Conservation (phyloP, 2,113 vertebrate genomes). For the Eulemur macaco region DNA sequence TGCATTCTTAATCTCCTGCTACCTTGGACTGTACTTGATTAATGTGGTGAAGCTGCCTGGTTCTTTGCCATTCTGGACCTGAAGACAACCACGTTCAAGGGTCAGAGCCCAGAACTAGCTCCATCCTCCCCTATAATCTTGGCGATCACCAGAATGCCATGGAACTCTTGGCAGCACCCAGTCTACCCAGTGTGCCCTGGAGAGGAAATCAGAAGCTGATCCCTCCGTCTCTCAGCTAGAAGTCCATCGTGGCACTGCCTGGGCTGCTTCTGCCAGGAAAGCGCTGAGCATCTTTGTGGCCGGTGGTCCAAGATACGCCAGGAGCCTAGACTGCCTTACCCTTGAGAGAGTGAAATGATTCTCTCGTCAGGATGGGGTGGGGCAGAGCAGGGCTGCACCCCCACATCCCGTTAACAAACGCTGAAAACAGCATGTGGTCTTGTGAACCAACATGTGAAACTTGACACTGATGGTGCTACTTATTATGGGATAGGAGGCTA, state of each 20-base stretch:
- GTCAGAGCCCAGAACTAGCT: neutral
- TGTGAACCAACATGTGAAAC: neutral
- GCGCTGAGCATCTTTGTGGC: neutral
- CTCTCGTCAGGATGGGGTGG: neutral
- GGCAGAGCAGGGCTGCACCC: too few species aligned
- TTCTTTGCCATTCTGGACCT: neutral
- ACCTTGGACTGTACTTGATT: neutral
- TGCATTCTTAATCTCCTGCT: neutral
- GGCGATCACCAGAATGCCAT: neutral
- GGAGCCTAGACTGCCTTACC: neutral
- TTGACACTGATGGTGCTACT: neutral
- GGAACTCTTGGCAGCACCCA: neutral
- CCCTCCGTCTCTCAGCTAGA: neutral
- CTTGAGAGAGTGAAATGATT: neutral
- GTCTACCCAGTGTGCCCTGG: neutral
- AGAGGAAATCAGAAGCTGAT: neutral
- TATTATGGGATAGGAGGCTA: neutral
- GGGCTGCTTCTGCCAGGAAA: neutral
- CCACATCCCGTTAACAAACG: neutral
- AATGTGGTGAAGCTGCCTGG: neutral
- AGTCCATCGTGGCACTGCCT: neutral
- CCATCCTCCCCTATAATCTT: neutral
- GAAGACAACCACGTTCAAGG: neutral
- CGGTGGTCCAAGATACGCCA: neutral
- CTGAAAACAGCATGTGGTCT: neutral